These are phyloP conservation scores for Platyrinchus mystaceus DNA, from an alignment of 2,797 vertebrate species.

Conservation along the genomic window DNA sequence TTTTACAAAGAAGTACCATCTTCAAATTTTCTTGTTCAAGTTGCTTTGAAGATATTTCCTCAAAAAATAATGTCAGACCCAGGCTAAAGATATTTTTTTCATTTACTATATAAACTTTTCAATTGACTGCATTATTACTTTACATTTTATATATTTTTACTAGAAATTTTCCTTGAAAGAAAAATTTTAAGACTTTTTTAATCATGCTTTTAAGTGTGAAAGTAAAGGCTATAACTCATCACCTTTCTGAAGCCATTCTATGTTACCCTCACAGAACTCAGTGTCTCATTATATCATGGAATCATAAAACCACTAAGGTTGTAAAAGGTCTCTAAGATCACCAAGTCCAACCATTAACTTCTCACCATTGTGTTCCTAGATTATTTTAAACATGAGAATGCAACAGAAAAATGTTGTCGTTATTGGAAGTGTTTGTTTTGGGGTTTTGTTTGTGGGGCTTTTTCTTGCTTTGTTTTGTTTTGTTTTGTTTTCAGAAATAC, in stretches of 20 bases:
- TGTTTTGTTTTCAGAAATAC: neutral
- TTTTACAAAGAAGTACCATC: neutral
- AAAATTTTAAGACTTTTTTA: neutral
- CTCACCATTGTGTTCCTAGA: neutral
- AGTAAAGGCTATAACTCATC: neutral
- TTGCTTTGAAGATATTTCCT: neutral
- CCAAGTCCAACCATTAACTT: neutral
- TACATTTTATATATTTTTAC: neutral
- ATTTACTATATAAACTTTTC: neutral
- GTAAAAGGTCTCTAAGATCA: neutral
- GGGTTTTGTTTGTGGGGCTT: neutral
- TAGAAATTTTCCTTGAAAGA: neutral
- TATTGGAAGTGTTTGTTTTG: neutral
- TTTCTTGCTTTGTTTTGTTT: neutral
- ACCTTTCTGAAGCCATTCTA: neutral
- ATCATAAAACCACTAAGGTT: neutral
- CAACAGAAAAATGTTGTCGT: neutral
- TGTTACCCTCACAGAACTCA: neutral
- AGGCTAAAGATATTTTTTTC: neutral
- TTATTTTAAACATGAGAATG: neutral
- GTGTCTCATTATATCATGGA: neutral
- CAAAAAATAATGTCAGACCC: neutral
- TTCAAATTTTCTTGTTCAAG: neutral
- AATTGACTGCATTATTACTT: neutral
- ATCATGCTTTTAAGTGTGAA: neutral